Base-by-base conservation (phyloP, 2,113 vertebrate species). In the Dicentrarchus labrax region DNA sequence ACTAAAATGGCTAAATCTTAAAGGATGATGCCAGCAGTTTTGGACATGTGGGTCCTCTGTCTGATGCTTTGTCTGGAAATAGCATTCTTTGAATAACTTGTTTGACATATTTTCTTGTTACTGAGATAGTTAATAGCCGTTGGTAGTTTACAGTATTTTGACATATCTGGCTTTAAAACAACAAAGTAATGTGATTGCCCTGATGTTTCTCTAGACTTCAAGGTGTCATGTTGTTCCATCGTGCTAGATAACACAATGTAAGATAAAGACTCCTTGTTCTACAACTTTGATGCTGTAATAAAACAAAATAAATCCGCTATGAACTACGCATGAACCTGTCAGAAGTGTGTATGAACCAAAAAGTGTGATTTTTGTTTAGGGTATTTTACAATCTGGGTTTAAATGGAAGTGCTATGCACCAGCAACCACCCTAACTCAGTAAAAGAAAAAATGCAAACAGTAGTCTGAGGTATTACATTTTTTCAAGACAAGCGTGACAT, bases 1-100 rank as follows among this genome's bases (percentile, higher is more conserved):
- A 61, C 81, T 91, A 87, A 89, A 84, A 88, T 80, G 74, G 83
- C 88, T 93, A 89, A 79, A 80, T 71, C 62, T 82, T 86, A 88
- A 92, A 94, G 86, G 88, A 70, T 78, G 78, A 89, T 80, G 82
- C 77, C 86, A 82, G 81, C 79, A n/a, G 68, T 67, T 83, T 41
- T 50, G 81, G 72, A 88, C 76, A 75, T 88, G 88, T 76, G 91
- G 87, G 85, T 91, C 78, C 72, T 83, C 51, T 50, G 84, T 80
- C 78, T 47, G 72, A 47, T 59, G 69, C 53, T 75, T 36, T 6
- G 59, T 83, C 67, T 21, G 76, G 17, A 57, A 4, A 6, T 8
- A 24, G 71, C 36, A 39, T 36, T 51, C 75, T 53, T 30, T n/a
- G 15, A 76, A 68, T 0, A 78, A 80, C 61, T 38, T 1, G 62